Evolutionary conservation across 1,140 invertebrate species (phyloP), one percentile per base, ranked within the genome.

Genomic region (Pseudomyrmex dendroicus): DNA sequence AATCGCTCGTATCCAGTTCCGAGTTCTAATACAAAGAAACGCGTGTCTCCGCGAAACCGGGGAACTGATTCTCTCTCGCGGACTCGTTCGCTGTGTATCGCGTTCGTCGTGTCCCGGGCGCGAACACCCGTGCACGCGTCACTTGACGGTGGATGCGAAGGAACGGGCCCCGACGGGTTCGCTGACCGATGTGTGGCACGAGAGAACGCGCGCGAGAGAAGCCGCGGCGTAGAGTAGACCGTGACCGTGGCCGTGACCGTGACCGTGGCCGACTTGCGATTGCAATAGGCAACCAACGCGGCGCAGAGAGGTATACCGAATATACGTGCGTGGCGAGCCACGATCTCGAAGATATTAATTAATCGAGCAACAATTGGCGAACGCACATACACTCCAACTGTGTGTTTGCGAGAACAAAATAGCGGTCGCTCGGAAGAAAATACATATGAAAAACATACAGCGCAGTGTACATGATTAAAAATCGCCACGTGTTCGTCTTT

Each of bases 221-320:
- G 73, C 80, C 67, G 67, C n/a, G 52, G 50, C 52, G 64, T 10
- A 80, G 86, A 92, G 84, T 88, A 91, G 86, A 91, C 89, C 91
- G 86, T 90, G 89, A 92, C 90, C 76, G 83, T 73, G 83, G 72
- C 77, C 83, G 86, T 89, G 90, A 78, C 85, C 91, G 83, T 90
- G 90, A 92, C 91, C 92, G 90, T 92, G 93, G 92, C 91, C 91
- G 89, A 92, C 86, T 92, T 46, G 74, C 73, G 61, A 25, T 20
- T 25, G 61, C 61, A 63, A 76, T 54, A 68, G 74, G 9, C 17
- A 10, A 10, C 52, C 25, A 10, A 15, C 22, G 2, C 15, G 25
- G n/a, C 35, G 52, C 35, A 7, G 35, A 35, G 15, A 13, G 25
- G 56, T 62, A 20, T 20, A 9, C 20, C 61, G 22, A 74, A 54